Conservation (phyloP, 2,888 invertebrate genomes). For the Pseudolycoriella hygida region DNA sequence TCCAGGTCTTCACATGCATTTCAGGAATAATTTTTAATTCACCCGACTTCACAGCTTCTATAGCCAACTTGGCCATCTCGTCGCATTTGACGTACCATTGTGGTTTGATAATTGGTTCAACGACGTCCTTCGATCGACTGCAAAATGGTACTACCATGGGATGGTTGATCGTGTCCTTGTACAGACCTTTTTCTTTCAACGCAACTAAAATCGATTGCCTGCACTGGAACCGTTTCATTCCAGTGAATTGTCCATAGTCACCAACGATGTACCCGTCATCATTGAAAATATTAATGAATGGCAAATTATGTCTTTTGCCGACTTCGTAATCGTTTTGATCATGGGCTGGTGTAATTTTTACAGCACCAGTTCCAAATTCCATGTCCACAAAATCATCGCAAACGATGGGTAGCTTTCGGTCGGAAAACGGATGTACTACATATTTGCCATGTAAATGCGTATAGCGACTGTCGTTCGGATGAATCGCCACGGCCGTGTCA, state of each 20-base stretch:
- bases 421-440: constrained; percentile 75
- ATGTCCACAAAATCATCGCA: constrained; percentile 89
- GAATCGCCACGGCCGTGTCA: constrained; percentile 95
- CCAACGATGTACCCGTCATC: constrained; percentile 75
- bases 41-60: constrained; percentile 59
- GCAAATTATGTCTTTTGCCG: constrained; percentile 73
- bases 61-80: constrained; percentile 77
- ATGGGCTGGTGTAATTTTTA: constrained; percentile 97
- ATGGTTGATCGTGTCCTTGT: constrained; percentile 68
- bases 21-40: constrained; percentile 81
- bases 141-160: constrained; percentile 94
- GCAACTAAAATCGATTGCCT: constrained; percentile 63
- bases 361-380: constrained; percentile 93
- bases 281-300: constrained; percentile 75
- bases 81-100: constrained; percentile 92
- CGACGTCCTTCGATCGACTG: constrained; percentile 91
- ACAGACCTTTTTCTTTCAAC: constrained; percentile 52
- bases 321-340: constrained; percentile 95
- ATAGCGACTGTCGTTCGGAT: constrained; percentile 81
- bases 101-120: constrained; percentile 88
- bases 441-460: constrained; percentile 62
- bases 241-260: constrained; percentile 62
- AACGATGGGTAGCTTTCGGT: constrained; percentile 70
- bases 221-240: constrained; percentile 82
- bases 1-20: constrained; percentile 84